Percentiles rank a stretch among this genome's conserved stretches.
Evolutionary conservation across 2,113 vertebrate genomes (phyloP).

Genomic region (Pseudolaguvia tuberculata): DNA sequence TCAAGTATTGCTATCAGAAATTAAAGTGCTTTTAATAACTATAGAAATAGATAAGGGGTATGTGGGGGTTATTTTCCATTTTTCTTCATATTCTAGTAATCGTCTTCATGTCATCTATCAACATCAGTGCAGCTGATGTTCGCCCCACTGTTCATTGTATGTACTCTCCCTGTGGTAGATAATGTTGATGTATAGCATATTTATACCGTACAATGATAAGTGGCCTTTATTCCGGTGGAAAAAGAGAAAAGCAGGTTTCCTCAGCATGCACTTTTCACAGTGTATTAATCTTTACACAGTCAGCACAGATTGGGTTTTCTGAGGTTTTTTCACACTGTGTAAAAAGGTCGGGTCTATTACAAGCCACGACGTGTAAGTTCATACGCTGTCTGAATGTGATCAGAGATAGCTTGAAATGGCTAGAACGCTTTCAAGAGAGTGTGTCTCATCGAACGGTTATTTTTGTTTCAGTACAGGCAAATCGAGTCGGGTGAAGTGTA

Average conservation of each 20-base stretch:
- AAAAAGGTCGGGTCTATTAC: conserved; percentile 34
- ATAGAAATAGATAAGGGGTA: neutral
- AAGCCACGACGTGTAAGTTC: conserved; percentile 10
- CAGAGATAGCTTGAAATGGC: conserved; percentile 24
- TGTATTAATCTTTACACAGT: neutral
- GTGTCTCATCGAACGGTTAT: conserved; percentile 13
- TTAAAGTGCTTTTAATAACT: neutral
- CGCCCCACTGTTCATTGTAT: neutral
- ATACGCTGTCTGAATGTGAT: conserved; percentile 20
- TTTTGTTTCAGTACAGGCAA: conserved; percentile 6
- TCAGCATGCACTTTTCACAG: conserved; percentile 19
- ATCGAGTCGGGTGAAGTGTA: conserved; percentile 3
- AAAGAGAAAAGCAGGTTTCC: neutral
- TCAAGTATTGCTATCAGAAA: neutral
- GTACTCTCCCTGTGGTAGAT: neutral
- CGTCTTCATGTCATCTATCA: neutral
- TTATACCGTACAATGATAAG: neutral
- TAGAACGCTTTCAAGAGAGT: conserved; percentile 16
- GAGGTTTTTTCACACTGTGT: neutral
- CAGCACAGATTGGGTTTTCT: neutral
- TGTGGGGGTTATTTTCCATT: neutral
- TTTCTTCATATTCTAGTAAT: neutral
- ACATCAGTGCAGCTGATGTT: neutral
- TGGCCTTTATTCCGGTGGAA: conserved; percentile 13
- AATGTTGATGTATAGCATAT: neutral